These are phyloP conservation scores for Nymphalis polychloros DNA, from an alignment of 2,888 invertebrate genomes.

Conservation along the genomic window DNA sequence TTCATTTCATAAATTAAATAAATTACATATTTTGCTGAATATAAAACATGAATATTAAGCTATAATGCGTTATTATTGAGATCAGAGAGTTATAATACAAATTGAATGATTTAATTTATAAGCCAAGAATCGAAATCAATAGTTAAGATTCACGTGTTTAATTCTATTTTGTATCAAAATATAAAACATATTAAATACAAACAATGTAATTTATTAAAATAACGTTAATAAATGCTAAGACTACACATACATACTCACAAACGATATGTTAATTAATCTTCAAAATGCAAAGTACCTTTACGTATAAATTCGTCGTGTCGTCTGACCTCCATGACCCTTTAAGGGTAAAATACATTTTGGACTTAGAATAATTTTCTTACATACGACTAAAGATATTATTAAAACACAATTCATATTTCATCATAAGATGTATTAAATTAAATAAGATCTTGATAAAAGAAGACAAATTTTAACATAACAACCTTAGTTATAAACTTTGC, in stretches of 20 bases:
- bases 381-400: background rate
- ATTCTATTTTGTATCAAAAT: background rate
- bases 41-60: no score
- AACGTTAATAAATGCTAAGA: background rate
- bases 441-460: no score
- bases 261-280: background rate
- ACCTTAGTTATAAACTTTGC: no score
- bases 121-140: no score
- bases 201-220: background rate
- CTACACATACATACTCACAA: background rate
- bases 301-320: background rate
- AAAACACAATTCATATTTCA: no score
- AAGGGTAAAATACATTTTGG: background rate
- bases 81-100: no score
- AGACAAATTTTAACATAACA: no score
- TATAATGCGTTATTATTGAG: no score
- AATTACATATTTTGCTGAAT: no score
- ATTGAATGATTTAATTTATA: no score
- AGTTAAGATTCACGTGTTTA: background rate
- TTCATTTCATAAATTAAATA: no score
- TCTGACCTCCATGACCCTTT: background rate
- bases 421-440: no score
- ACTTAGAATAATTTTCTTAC: background rate
- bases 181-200: background rate
- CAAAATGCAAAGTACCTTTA: background rate